Base-by-base conservation (phyloP, 2,888 invertebrate genomes). In the Harpagoxenus sublaevis region DNA sequence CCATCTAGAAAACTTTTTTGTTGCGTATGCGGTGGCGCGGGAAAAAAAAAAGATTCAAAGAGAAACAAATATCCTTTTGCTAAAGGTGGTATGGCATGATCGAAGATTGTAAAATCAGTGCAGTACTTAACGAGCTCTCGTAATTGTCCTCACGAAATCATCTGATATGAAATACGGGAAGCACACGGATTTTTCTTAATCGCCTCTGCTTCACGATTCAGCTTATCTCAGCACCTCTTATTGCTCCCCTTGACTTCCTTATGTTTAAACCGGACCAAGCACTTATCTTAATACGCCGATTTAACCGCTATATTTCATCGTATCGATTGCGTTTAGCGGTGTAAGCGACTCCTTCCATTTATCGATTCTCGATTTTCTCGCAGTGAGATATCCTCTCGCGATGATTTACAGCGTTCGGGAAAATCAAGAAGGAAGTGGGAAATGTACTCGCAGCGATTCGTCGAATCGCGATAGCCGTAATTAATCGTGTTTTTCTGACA, bases 401-500 rank as follows among this genome's bases (percentile, higher is more conserved):
- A 63, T 77, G 39, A 53, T 78, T 78, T 68, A 78, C 39, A n/a
- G 42, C 55, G 31, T 2, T n/a, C 45, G 55, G 55, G n/a, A 78
- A 78, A 78, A 45, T 68, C 3, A 9, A 55, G 55, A 28, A 42
- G 42, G 42, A 66, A 62, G 12, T 15, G n/a, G 42, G 28, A 68
- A 68, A 68, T 18, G n/a, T 3, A 10, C 23, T 68, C 31, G 5
- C 12, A 28, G 28, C 51, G 12, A 39, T 4, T 53, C 12, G n/a
- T 51, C 23, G 23, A 23, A 23, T 23, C 35, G 12, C 5, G 39
- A 66, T 51, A 18, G 48, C 31, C 15, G 23, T 74, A 62, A 48
- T 45, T 23, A 31, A 53, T 12, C 88, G 83, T 71, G 81, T 35
- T 81, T 88, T 86, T 84, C 81, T 66, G 53, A 73, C 28, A 45